Conservation (phyloP, 2,888 invertebrate species). For the Yponomeuta malinellus region DNA sequence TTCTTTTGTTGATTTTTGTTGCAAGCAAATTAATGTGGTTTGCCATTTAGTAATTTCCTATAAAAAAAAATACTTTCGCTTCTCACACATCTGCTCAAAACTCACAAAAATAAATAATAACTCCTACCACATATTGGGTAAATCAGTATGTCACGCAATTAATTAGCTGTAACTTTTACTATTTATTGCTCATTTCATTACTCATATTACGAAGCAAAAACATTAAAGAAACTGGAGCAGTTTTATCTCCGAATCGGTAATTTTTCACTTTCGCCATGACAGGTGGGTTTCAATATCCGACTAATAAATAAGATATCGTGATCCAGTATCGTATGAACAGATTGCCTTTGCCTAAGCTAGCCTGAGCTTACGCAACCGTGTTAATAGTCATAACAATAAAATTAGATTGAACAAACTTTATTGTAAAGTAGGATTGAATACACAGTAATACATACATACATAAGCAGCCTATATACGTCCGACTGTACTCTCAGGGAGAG, state of each 20-base stretch:
- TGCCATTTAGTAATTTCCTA: too few relatives aligned
- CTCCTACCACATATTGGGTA: neutral
- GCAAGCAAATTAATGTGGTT: too few relatives aligned
- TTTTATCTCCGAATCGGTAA: slow-evolving; percentile 1
- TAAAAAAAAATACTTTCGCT: too few relatives aligned
- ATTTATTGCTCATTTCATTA: neutral
- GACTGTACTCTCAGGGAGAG: too few relatives aligned
- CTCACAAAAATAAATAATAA: too few relatives aligned
- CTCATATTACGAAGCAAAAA: neutral
- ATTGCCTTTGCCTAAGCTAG: neutral
- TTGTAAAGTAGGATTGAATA: neutral
- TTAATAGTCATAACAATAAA: neutral
- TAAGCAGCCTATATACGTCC: too few relatives aligned
- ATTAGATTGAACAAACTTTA: slow-evolving; percentile 2
- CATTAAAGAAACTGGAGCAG: neutral
- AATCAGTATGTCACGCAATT: neutral
- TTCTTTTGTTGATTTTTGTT: too few relatives aligned
- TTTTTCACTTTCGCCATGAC: slow-evolving; percentile 1
- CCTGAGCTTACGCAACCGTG: neutral
- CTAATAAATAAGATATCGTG: slow-evolving; percentile 3
- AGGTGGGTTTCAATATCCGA: neutral
- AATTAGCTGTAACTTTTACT: neutral
- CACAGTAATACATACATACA: neutral
- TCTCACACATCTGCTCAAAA: too few relatives aligned
- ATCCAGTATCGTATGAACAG: neutral